Conservation (phyloP, 2,113 vertebrate species). For the Cyprinodon variegatus region DNA sequence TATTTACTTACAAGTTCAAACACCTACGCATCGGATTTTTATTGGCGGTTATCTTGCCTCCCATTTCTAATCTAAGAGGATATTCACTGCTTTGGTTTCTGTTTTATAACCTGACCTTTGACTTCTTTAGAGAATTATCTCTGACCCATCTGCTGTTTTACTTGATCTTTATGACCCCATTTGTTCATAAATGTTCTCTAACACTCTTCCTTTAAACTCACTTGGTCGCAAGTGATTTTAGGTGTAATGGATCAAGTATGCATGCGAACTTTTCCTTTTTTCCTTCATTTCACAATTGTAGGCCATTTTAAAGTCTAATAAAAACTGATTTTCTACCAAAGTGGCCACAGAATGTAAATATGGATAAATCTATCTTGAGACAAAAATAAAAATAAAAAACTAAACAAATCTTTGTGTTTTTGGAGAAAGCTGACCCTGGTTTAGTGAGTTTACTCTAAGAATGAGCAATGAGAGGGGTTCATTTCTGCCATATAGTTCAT, state of each 20-base stretch:
- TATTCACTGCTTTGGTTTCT: not conserved
- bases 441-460: not conserved
- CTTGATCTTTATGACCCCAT: not conserved
- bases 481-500: not conserved
- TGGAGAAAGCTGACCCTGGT: not conserved
- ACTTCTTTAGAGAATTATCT: not conserved
- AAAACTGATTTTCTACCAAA: not conserved
- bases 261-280: not conserved
- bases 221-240: not conserved
- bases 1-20: no score
- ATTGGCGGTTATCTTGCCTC: no score
- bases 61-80: not conserved
- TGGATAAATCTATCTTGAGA: not conserved
- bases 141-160: not conserved
- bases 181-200: not conserved
- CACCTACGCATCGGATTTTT: no score
- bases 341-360: not conserved
- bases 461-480: not conserved
- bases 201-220: not conserved
- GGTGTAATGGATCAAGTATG: not conserved
- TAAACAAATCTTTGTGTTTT: not conserved
- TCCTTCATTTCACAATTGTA: not conserved
- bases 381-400: not conserved
- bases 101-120: not conserved
- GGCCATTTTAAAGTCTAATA: not conserved